phyloP scores from a whole-genome alignment of 2,888 invertebrate genomes.

The Pantelozetes paolii region DNA sequence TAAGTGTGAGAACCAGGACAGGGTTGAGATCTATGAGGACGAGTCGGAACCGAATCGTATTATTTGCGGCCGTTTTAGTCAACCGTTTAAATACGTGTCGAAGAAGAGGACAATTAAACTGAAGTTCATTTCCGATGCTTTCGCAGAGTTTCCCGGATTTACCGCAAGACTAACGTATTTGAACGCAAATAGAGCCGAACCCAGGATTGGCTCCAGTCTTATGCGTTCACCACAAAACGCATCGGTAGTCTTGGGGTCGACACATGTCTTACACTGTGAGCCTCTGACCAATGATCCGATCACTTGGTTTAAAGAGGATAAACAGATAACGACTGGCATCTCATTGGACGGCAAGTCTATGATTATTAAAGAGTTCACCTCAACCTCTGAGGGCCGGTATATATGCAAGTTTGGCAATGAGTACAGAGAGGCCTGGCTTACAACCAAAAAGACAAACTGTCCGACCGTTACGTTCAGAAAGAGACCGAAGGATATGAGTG shows the following conservation, averaged over 20 bases:
- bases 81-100: slow-evolving; percentile 41
- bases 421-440: slow-evolving; percentile 40
- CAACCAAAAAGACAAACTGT: slow-evolving; percentile 1
- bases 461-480: slow-evolving; percentile 45
- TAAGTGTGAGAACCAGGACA: slow-evolving; percentile 42
- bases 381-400: slow-evolving; percentile 38
- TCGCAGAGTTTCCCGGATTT: slow-evolving; percentile 36
- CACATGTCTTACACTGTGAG: slow-evolving; percentile 46
- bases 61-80: slow-evolving; percentile 38
- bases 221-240: slow-evolving; percentile 46
- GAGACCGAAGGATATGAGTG: slow-evolving; percentile 44
- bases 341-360: slow-evolving; percentile 38
- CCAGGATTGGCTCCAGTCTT: not conserved
- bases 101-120: slow-evolving; percentile 15
- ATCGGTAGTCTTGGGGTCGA: slow-evolving; percentile 44
- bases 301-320: slow-evolving; percentile 43
- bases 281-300: slow-evolving; percentile 38
- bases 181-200: not conserved
- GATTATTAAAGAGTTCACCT: slow-evolving; percentile 41
- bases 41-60: slow-evolving; percentile 32
- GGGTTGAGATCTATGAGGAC: slow-evolving; percentile 43
- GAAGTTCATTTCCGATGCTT: slow-evolving; percentile 39
- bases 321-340: slow-evolving; percentile 32
- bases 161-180: slow-evolving; percentile 22
- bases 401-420: slow-evolving; percentile 41